phyloP scores from a whole-genome alignment of 2,113 vertebrate genomes.

The Rousettus leschenaultii region DNA sequence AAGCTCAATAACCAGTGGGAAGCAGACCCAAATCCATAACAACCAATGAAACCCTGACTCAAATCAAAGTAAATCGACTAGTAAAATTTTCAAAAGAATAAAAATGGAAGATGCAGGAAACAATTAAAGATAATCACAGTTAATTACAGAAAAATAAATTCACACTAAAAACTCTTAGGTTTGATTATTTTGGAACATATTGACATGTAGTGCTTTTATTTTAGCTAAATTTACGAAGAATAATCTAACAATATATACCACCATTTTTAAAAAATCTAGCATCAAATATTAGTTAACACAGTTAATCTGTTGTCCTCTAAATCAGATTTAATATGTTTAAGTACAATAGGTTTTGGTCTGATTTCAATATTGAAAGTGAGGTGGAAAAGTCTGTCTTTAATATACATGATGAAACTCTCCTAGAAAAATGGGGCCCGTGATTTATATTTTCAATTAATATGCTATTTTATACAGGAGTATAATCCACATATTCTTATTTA shows the following conservation, averaged over 20 bases:
- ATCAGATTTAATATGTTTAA: not conserved
- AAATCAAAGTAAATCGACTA: constrained; percentile 73
- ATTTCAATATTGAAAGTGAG: not conserved
- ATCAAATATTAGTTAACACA: not conserved
- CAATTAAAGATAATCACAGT: constrained; percentile 63
- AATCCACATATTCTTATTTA: not conserved
- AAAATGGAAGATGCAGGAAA: constrained; percentile 31
- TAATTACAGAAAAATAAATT: constrained; percentile 68
- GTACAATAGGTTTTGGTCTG: not conserved
- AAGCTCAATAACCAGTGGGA: constrained; percentile 71
- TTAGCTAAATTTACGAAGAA: not conserved
- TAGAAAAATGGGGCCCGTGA: not conserved
- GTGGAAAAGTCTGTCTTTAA: not conserved
- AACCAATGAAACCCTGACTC: constrained; percentile 64
- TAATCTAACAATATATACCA: not conserved
- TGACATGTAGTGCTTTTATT: not conserved
- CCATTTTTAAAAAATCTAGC: not conserved
- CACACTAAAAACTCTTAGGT: not conserved
- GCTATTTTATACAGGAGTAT: not conserved
- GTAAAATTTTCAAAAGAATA: constrained; percentile 37
- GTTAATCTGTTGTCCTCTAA: not conserved
- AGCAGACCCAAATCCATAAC: constrained; percentile 69
- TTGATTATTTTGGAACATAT: not conserved
- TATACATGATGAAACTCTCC: not conserved
- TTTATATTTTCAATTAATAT: not conserved